A percentile compares a stretch with the other conserved stretches of the same genome.
Conservation (phyloP, 2,888 invertebrate species). For the Pyrgus malvae region DNA sequence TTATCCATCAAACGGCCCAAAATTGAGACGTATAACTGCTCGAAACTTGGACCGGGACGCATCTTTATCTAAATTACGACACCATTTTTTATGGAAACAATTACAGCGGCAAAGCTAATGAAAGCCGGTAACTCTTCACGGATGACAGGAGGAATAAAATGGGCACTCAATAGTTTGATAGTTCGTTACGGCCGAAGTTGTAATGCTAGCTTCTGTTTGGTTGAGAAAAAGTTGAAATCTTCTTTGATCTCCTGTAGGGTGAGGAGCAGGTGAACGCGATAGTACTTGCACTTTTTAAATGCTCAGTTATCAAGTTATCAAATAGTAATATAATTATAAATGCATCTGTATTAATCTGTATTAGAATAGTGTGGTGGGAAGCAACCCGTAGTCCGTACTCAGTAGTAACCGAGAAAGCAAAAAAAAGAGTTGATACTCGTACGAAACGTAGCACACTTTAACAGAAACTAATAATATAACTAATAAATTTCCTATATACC, state of each 20-base stretch:
- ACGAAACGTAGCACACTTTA: too few relatives aligned
- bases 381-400: too few relatives aligned
- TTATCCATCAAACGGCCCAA: constrained; percentile 65
- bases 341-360: too few relatives aligned
- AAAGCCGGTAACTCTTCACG: constrained; percentile 30
- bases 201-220: constrained; percentile 18
- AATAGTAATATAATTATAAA: too few relatives aligned
- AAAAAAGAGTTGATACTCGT: too few relatives aligned
- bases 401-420: too few relatives aligned
- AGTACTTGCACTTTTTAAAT: too few relatives aligned
- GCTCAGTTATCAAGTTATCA: too few relatives aligned
- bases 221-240: not conserved
- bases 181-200: constrained; percentile 11
- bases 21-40: constrained; percentile 56
- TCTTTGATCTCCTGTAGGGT: not conserved
- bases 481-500: too few relatives aligned
- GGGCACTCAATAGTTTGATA: constrained; percentile 29
- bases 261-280: too few relatives aligned
- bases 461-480: too few relatives aligned
- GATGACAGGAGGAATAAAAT: constrained; percentile 42
- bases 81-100: constrained; percentile 57
- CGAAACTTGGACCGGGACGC: constrained; percentile 38
- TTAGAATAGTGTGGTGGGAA: too few relatives aligned
- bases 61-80: constrained; percentile 59
- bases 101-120: constrained; percentile 41